phyloP scores from a whole-genome alignment of 2,888 invertebrate genomes.

The Syritta pipiens region DNA sequence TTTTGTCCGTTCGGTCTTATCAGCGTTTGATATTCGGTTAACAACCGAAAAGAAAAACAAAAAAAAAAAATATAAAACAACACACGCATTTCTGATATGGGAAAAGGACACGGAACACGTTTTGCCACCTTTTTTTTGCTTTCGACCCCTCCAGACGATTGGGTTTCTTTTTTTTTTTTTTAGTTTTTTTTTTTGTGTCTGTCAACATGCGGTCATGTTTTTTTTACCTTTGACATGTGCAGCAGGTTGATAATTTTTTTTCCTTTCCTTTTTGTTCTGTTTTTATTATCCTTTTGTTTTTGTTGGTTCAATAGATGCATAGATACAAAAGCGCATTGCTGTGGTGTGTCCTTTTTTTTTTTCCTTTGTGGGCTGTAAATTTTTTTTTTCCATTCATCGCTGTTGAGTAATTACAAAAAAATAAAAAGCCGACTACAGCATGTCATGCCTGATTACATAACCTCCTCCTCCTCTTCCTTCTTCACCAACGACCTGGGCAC shows the following conservation, averaged over 20 bases:
- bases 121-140: background rate
- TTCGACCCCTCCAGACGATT: background rate
- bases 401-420: conserved; percentile 22
- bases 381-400: background rate
- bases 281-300: background rate
- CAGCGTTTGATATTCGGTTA: no score
- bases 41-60: no score
- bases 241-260: conserved; percentile 41
- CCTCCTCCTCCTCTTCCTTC: conserved; percentile 19
- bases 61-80: no score
- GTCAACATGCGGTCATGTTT: conserved; percentile 40
- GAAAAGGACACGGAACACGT: no score
- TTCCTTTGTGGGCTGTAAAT: conserved; percentile 25
- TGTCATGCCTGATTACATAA: conserved; percentile 59
- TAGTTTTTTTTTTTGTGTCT: background rate
- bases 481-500: background rate
- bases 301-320: conserved; percentile 17
- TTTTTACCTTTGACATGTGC: conserved; percentile 38
- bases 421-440: conserved; percentile 8
- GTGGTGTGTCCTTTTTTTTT: background rate
- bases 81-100: no score
- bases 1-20: no score
- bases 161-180: background rate
- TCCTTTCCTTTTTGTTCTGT: background rate
- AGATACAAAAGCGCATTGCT: conserved; percentile 14